Evolutionary conservation across 2,888 invertebrate genomes (phyloP).

Genomic region (Ophioninae sp.): DNA sequence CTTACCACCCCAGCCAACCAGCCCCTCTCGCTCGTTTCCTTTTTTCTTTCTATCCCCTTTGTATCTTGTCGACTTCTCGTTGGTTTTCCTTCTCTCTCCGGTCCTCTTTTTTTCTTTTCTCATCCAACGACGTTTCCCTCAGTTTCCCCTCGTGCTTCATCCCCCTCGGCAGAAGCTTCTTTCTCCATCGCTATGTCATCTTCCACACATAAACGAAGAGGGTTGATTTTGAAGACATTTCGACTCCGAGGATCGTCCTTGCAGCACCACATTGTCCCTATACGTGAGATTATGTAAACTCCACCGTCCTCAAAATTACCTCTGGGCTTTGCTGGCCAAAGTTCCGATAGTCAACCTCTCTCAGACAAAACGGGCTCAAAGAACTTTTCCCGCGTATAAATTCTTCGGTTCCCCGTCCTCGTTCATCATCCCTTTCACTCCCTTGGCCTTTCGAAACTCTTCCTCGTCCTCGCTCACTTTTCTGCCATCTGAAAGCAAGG

Average conservation of each 20-base stretch:
- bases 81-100: constrained; percentile 56
- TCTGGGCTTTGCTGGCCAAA: too few relatives aligned
- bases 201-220: neutral
- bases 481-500: constrained; percentile 29
- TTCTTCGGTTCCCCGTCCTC: constrained; percentile 39
- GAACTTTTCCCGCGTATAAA: neutral
- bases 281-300: neutral
- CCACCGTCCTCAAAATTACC: neutral
- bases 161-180: constrained; percentile 40
- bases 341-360: too few relatives aligned
- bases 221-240: neutral
- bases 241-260: neutral
- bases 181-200: constrained; percentile 45
- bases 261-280: neutral
- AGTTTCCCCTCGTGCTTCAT: constrained; percentile 19
- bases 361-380: too few relatives aligned
- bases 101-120: constrained; percentile 59
- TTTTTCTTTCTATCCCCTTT: constrained; percentile 65
- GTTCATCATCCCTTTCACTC: constrained; percentile 54
- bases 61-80: constrained; percentile 62
- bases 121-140: constrained; percentile 52
- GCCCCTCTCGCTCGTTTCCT: constrained; percentile 60
- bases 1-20: constrained; percentile 18
- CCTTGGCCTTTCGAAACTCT: constrained; percentile 48
- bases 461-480: constrained; percentile 43